phyloP scores from a whole-genome alignment of 1,140 invertebrate genomes.

The Drusus annulatus region DNA sequence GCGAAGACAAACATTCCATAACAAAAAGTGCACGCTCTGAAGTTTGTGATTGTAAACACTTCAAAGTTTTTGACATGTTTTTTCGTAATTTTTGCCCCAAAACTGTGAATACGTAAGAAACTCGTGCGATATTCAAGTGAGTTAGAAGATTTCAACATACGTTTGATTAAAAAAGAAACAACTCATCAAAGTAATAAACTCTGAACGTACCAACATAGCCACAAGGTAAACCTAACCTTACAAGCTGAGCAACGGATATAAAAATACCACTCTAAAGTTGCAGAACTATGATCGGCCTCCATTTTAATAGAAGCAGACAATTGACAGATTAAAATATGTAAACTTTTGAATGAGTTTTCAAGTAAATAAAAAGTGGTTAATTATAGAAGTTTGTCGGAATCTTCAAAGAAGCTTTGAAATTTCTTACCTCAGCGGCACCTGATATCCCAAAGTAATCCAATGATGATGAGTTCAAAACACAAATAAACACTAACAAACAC shows the following conservation, averaged over 20 bases:
- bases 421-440: slow-evolving; percentile 72
- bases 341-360: slow-evolving; percentile 42
- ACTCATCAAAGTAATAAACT: slow-evolving; percentile 38
- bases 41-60: slow-evolving; percentile 28
- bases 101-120: neutral
- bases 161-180: neutral
- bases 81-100: neutral
- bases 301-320: neutral
- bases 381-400: slow-evolving; percentile 66
- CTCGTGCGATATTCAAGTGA: neutral
- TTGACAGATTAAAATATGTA: neutral
- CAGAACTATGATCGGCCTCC: neutral
- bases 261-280: slow-evolving; percentile 24
- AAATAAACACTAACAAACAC: slow-evolving; percentile 45
- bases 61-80: slow-evolving; percentile 21
- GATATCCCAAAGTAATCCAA: slow-evolving; percentile 68
- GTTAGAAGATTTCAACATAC: neutral
- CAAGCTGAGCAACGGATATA: slow-evolving; percentile 10
- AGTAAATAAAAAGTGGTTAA: slow-evolving; percentile 63
- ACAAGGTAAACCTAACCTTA: slow-evolving; percentile 51
- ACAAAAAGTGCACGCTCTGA: slow-evolving; percentile 32
- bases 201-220: slow-evolving; percentile 44
- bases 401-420: slow-evolving; percentile 68
- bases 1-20: slow-evolving; percentile 25
- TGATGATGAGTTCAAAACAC: slow-evolving; percentile 61